Evolutionary conservation across 2,888 invertebrate genomes (phyloP).

Genomic region (Eupithecia tripunctaria): DNA sequence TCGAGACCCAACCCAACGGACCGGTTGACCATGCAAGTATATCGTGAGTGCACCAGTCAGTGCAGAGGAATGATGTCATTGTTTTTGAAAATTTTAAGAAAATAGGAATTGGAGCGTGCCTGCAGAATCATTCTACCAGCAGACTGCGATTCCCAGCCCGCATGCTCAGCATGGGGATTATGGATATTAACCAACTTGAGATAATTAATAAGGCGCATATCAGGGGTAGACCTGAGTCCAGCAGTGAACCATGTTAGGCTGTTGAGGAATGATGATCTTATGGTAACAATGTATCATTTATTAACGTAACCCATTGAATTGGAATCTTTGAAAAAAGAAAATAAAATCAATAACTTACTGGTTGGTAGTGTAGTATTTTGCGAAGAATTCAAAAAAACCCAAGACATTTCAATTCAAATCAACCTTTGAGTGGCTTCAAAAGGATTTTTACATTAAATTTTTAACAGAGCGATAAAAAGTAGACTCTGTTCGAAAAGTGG

Average conservation of each 20-base stretch:
- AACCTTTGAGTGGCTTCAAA: conserved; percentile 1
- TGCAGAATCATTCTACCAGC: too few species aligned
- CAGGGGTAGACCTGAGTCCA: too few species aligned
- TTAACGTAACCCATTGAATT: neutral
- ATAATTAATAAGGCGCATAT: too few species aligned
- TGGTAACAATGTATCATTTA: too few species aligned
- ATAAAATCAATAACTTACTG: neutral
- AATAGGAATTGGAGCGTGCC: neutral
- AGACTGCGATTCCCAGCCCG: too few species aligned
- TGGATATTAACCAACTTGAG: too few species aligned
- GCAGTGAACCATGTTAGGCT: too few species aligned
- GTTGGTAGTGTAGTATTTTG: neutral
- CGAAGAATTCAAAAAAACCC: neutral
- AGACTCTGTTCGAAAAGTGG: neutral
- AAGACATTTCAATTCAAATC: neutral
- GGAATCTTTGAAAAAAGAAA: neutral
- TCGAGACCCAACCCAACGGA: conserved; percentile 7
- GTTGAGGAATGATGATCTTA: too few species aligned
- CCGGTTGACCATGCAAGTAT: neutral
- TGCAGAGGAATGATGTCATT: neutral
- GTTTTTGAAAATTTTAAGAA: neutral
- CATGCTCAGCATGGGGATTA: too few species aligned
- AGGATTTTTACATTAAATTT: neutral
- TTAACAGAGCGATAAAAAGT: neutral
- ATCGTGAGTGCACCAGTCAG: neutral